Evolutionary conservation across 2,113 vertebrate species (phyloP).

Genomic region (Ceyx margarethae): DNA sequence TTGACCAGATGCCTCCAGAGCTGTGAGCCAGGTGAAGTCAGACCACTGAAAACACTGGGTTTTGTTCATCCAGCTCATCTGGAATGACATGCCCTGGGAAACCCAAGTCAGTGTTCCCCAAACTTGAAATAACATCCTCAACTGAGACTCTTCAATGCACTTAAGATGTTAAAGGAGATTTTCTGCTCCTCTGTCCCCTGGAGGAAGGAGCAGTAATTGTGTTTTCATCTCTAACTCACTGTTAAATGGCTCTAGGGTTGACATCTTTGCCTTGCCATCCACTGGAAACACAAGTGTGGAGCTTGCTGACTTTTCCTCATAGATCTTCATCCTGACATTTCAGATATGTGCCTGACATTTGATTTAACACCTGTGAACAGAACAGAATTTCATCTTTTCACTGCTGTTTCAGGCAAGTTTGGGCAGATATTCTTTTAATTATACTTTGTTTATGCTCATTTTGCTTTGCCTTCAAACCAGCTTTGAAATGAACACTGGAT

Average conservation of each 20-base stretch:
- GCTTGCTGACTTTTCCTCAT: background rate
- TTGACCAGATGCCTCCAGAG: background rate
- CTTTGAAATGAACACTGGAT: background rate
- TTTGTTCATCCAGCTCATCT: background rate
- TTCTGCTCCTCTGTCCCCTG: background rate
- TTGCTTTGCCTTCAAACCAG: background rate
- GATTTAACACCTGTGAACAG: background rate
- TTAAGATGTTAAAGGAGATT: too few species aligned
- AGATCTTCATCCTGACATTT: background rate
- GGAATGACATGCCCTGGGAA: background rate
- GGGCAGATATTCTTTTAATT: background rate
- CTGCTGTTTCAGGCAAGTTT: constrained; percentile 26
- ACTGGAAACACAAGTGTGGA: background rate
- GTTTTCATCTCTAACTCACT: background rate
- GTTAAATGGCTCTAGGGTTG: background rate
- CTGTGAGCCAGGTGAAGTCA: background rate
- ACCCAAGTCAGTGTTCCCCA: background rate
- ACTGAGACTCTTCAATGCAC: background rate
- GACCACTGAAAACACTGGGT: background rate
- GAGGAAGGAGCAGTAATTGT: background rate
- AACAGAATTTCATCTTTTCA: background rate
- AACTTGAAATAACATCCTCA: background rate
- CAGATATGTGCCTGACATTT: background rate
- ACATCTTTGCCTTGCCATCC: background rate
- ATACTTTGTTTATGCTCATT: constrained; percentile 1